Evolutionary conservation across 2,797 vertebrate genomes (phyloP), one percentile per base, ranked within the genome.

Genomic region (Argyrosomus regius): DNA sequence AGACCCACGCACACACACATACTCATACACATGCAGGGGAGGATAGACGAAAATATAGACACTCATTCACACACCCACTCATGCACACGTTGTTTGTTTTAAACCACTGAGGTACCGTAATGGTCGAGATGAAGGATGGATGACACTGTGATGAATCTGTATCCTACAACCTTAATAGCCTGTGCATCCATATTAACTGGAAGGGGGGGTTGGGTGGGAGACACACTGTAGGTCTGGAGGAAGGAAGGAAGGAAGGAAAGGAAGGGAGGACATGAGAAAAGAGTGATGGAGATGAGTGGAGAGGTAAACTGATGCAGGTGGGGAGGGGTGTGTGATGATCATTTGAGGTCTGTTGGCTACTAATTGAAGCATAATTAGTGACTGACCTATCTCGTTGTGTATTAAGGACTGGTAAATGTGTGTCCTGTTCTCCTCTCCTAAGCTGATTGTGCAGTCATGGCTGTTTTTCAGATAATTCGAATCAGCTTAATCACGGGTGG

Each of bases 341-440:
- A 81, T 85, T 84, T 75, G 52, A 45, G 52, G 78, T 80, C 75
- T 87, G 74, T 28, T 75, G 74, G 62, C 69, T 68, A 4, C 77
- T 92, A 86, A 89, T 89, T 90, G 82, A 82, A 54, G 46, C 45
- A 22, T 59, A 87, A 88, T 88, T 81, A 83, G 70, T 62, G 73
- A 66, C 61, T 66, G 65, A 66, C 61, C 54, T 24, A 61, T 73
- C 35, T 56, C 41, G 18, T 67, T 71, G 54, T 63, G 56, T 76
- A 52, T 43, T 48, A 61, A 14, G 22, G 52, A 49, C 24, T 79
- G 62, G 52, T 70, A 59, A 66, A 75, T 74, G 63, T 78, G 83
- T 76, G 66, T 82, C 75, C 73, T 52, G 75, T 65, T 77, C 74
- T 86, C 93, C 87, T 77, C 95, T 93, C 48, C 54, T 65, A 57